phyloP scores from a whole-genome alignment of 2,113 vertebrate genomes.

The Loxodonta africana region DNA sequence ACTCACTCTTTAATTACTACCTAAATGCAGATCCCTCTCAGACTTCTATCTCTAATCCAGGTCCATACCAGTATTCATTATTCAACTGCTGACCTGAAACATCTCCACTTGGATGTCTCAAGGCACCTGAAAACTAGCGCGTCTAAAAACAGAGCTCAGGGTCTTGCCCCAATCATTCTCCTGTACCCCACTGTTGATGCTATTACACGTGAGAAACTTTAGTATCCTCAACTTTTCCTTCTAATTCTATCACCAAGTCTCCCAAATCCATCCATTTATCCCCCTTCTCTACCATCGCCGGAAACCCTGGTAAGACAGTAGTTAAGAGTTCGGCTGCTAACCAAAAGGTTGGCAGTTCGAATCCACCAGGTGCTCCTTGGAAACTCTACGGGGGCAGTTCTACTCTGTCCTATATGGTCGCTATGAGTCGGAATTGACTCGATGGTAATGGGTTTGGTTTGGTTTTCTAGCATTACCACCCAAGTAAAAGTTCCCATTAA shows the following conservation, averaged over 20 bases:
- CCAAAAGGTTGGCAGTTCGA: no score
- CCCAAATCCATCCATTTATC: not conserved
- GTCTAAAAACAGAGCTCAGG: not conserved
- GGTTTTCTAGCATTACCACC: not conserved
- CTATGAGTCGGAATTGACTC: no score
- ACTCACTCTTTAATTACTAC: constrained; percentile 61
- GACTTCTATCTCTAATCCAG: constrained; percentile 51
- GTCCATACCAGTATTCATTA: not conserved
- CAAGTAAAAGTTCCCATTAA: not conserved
- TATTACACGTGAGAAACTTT: not conserved
- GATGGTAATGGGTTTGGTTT: no score
- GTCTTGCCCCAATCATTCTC: not conserved
- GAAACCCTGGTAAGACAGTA: no score
- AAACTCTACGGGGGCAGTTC: no score
- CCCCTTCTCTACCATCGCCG: not conserved
- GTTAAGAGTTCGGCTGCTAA: no score
- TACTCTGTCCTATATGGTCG: no score
- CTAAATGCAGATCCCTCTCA: not conserved
- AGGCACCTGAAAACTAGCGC: not conserved
- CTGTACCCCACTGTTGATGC: not conserved
- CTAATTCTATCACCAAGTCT: not conserved
- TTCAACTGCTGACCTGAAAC: not conserved
- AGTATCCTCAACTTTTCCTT: not conserved
- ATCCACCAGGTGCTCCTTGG: no score
- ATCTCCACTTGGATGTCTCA: not conserved